phyloP scores from a whole-genome alignment of 1,140 invertebrate species.

The Drosophila arizonae region DNA sequence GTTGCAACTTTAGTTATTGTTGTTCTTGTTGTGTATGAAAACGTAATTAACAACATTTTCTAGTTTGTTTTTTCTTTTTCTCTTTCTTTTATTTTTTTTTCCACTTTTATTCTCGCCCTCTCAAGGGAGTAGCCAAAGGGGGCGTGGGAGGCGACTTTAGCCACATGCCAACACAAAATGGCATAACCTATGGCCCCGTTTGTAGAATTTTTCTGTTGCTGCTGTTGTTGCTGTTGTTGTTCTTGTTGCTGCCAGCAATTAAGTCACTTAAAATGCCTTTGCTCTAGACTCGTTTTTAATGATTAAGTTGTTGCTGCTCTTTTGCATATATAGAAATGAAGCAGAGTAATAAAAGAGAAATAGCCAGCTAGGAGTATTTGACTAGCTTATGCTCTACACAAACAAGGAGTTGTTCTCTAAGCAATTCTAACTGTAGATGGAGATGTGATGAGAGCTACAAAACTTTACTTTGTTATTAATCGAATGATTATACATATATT shows the following conservation, averaged over 20 bases:
- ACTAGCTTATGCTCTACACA: too few species aligned
- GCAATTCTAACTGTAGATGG: neutral
- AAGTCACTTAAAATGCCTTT: conserved; percentile 71
- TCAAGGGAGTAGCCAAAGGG: conserved; percentile 1
- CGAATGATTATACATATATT: too few species aligned
- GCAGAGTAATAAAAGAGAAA: neutral
- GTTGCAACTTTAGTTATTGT: conserved; percentile 19
- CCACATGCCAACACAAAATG: conserved; percentile 61
- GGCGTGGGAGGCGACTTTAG: neutral
- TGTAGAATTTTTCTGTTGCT: conserved; percentile 34
- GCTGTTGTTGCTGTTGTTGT: conserved; percentile 22
- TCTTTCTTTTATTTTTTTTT: conserved; percentile 32
- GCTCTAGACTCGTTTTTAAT: conserved; percentile 64
- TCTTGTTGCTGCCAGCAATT: conserved; percentile 54
- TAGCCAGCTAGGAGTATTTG: too few species aligned
- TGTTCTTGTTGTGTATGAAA: conserved; percentile 58
- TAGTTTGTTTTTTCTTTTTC: conserved; percentile 46
- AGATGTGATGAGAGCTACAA: too few species aligned
- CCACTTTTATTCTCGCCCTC: conserved; percentile 30
- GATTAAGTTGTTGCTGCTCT: conserved; percentile 53
- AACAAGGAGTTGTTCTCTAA: neutral
- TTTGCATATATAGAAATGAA: neutral
- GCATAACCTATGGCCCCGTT: conserved; percentile 75
- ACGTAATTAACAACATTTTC: conserved; percentile 79
- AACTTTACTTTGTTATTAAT: too few species aligned